Conservation (phyloP, 53 echinoderm and acorn worm genomes). For the Holothuria scabra region DNA sequence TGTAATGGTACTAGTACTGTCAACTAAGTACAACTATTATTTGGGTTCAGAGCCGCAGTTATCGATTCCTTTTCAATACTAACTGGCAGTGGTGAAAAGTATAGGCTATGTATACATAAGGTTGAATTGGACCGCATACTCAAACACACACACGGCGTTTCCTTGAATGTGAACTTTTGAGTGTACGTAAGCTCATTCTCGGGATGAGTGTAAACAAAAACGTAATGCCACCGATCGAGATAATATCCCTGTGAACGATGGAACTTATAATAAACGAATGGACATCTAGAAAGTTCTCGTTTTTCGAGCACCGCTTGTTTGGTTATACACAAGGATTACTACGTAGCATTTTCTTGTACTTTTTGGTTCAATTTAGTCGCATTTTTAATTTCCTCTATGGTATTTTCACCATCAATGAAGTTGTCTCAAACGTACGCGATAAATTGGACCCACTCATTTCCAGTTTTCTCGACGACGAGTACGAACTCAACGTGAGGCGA, state of each 20-base stretch:
- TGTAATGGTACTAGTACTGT: too few relatives aligned
- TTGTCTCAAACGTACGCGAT: neutral
- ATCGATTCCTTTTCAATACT: too few relatives aligned
- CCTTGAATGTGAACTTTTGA: too few relatives aligned
- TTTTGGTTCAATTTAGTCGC: neutral
- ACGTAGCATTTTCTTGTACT: neutral
- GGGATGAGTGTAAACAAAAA: too few relatives aligned
- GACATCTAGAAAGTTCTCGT: neutral
- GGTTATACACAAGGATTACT: neutral
- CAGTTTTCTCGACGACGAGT: constrained; percentile 56
- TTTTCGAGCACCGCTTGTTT: constrained; percentile 21
- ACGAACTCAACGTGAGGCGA: constrained; percentile 68
- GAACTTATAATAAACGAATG: neutral
- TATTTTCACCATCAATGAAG: neutral
- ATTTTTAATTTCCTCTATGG: constrained; percentile 15
- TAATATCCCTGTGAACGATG: neutral
- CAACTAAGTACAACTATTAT: too few relatives aligned
- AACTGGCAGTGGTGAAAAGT: too few relatives aligned
- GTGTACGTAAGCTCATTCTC: too few relatives aligned
- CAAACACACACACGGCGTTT: too few relatives aligned
- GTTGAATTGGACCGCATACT: too few relatives aligned
- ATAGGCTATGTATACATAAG: too few relatives aligned
- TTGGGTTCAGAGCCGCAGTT: too few relatives aligned
- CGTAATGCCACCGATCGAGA: too few relatives aligned
- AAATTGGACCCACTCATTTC: neutral